phyloP scores from a whole-genome alignment of 2,113 vertebrate genomes.

The Xiphorhynchus elegans region DNA sequence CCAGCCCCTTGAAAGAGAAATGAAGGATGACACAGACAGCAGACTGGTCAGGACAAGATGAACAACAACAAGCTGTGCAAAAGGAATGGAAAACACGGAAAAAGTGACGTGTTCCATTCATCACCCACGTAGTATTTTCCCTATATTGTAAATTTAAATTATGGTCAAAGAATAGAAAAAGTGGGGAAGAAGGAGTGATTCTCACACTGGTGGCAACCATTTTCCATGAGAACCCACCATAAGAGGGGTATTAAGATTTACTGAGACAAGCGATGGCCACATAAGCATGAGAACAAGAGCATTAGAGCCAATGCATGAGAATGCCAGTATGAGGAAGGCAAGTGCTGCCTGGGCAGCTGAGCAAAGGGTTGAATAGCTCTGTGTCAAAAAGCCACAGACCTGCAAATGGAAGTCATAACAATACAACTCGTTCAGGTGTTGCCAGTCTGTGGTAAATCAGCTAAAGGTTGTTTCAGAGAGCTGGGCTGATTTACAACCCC shows the following conservation, averaged over 20 bases:
- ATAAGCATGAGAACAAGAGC: background rate
- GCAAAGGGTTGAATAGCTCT: background rate
- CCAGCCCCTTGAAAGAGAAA: background rate
- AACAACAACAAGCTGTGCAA: background rate
- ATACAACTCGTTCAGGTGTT: accelerated
- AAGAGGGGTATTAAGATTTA: background rate
- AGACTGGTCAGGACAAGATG: background rate
- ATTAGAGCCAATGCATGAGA: background rate
- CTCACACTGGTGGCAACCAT: background rate
- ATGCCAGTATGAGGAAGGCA: background rate
- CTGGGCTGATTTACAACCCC: background rate
- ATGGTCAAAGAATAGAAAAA: background rate
- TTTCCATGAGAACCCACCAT: background rate
- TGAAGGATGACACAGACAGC: background rate
- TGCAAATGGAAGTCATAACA: background rate
- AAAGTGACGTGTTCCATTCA: background rate
- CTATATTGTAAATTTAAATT: background rate
- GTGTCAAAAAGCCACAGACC: background rate
- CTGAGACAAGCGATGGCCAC: background rate
- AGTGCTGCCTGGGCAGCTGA: background rate
- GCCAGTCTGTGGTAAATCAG: background rate
- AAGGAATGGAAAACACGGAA: background rate
- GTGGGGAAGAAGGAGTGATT: background rate
- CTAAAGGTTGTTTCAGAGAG: background rate
- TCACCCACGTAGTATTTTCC: background rate